Conservation (phyloP, 2,113 vertebrate species). For the Zosterops japonicus region DNA sequence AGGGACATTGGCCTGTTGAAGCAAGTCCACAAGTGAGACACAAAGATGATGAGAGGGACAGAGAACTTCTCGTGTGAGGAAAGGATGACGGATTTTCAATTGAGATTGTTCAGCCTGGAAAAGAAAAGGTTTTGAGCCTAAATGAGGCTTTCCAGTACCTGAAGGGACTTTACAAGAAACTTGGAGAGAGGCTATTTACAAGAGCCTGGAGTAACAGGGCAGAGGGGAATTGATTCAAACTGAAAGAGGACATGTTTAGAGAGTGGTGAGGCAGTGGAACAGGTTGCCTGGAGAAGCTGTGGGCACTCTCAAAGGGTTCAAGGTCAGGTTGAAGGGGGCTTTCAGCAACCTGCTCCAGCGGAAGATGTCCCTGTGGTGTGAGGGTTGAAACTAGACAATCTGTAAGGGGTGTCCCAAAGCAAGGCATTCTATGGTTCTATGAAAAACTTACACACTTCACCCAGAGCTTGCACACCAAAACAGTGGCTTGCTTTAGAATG, state of each 20-base stretch:
- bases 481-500: neutral
- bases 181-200: neutral
- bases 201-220: no score
- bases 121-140: neutral
- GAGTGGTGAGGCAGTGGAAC: neutral
- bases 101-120: neutral
- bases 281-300: neutral
- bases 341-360: neutral
- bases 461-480: neutral
- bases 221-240: neutral
- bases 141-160: neutral
- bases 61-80: neutral
- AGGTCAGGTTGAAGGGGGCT: neutral
- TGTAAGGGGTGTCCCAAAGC: no score
- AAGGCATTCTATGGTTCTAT: neutral
- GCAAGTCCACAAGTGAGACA: neutral
- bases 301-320: neutral
- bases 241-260: neutral
- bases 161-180: neutral
- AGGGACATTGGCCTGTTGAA: rapidly evolving
- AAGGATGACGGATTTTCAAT: neutral
- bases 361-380: neutral
- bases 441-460: neutral
- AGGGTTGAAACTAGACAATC: neutral
- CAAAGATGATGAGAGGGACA: neutral